phyloP scores from a whole-genome alignment of 2,113 vertebrate species.

The Oryzias javanicus region DNA sequence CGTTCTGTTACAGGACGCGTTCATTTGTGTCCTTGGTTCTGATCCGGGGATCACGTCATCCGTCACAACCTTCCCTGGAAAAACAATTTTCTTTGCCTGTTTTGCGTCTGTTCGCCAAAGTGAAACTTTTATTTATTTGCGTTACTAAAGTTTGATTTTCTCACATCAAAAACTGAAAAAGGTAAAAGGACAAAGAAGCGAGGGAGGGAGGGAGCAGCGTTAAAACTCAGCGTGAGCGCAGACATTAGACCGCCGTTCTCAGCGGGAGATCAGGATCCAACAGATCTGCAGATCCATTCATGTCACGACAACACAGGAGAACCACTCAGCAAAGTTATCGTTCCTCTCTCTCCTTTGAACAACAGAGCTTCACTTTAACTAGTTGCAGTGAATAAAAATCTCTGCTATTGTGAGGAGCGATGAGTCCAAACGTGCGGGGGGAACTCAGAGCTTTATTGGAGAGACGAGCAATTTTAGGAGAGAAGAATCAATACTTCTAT shows the following conservation, averaged over 20 bases:
- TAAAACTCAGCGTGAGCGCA: neutral
- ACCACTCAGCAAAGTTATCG: neutral
- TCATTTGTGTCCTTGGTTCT: no score
- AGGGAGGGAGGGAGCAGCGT: neutral
- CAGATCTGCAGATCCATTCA: neutral
- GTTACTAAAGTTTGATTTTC: no score
- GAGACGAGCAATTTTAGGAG: neutral
- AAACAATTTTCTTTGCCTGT: no score
- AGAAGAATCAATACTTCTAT: neutral
- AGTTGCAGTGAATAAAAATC: neutral
- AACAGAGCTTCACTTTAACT: neutral
- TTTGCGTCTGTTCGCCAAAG: no score
- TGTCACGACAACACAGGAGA: neutral
- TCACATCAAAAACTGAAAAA: no score
- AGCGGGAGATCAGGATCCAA: neutral
- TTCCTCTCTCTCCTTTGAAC: neutral
- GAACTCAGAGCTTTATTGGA: neutral
- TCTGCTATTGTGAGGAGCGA: neutral
- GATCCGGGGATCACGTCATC: no score
- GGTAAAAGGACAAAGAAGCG: no score
- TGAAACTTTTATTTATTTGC: no score
- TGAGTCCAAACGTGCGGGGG: neutral
- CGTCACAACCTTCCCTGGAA: no score
- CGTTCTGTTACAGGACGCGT: no score
- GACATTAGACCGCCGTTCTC: neutral